Percentiles rank a stretch among this genome's conserved stretches.
Conservation (phyloP, 1,140 invertebrate genomes). For the Drosophila setifemur region DNA sequence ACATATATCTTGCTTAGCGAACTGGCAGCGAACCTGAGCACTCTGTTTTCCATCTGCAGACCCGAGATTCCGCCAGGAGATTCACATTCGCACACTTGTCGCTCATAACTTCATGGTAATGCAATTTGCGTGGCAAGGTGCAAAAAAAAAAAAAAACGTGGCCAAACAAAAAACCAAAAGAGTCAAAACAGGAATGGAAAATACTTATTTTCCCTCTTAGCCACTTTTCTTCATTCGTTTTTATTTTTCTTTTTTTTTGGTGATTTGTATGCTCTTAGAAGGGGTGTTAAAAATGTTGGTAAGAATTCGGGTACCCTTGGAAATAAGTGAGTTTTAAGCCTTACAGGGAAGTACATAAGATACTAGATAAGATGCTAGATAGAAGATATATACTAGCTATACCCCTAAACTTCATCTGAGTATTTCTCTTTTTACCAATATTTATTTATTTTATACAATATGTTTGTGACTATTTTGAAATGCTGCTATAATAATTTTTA, state of each 20-base stretch:
- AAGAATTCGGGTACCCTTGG: too few relatives aligned
- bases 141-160: conserved; percentile 54
- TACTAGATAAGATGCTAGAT: too few relatives aligned
- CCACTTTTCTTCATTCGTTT: conserved; percentile 27
- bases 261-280: too few relatives aligned
- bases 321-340: too few relatives aligned
- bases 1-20: conserved; percentile 43
- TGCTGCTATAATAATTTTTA: too few relatives aligned
- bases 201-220: conserved; percentile 57
- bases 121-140: conserved; percentile 64
- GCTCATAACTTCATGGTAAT: conserved; percentile 73
- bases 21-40: background rate
- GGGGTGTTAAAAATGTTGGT: too few relatives aligned
- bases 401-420: too few relatives aligned
- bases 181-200: conserved; percentile 49
- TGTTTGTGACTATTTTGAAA: background rate
- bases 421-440: too few relatives aligned
- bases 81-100: conserved; percentile 76
- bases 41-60: conserved; percentile 18
- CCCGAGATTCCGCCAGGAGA: conserved; percentile 39
- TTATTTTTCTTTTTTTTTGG: conserved; percentile 12
- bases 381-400: too few relatives aligned
- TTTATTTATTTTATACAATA: background rate
- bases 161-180: conserved; percentile 26
- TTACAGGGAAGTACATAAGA: too few relatives aligned